Percentiles rank a stretch among this genome's conserved stretches.
Evolutionary conservation across 2,113 vertebrate species (phyloP).

Genomic region (Scartelaos histophorus): DNA sequence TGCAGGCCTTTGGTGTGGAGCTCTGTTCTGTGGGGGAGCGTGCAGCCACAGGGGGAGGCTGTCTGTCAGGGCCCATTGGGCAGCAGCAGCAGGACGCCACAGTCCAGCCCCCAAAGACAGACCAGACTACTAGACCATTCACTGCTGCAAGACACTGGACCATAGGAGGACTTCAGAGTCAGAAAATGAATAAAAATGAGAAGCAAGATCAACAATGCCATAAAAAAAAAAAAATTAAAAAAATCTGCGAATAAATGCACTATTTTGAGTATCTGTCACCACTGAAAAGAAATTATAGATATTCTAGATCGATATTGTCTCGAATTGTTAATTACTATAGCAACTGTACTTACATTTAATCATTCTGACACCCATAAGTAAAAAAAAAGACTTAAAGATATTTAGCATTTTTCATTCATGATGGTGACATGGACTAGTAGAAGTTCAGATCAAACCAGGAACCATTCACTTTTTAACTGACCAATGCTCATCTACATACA

Average conservation of each 20-base stretch:
- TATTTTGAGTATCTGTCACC: too few species aligned
- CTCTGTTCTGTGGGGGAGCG: conserved; percentile 36
- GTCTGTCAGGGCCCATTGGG: conserved; percentile 60
- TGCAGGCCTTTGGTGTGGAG: conserved; percentile 36
- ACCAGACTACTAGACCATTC: conserved; percentile 17
- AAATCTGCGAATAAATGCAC: too few species aligned
- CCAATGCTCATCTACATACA: background rate
- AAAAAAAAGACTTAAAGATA: background rate
- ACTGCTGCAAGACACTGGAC: conserved; percentile 23
- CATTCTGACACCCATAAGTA: too few species aligned
- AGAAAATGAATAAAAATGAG: conserved; percentile 12
- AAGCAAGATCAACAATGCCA: background rate
- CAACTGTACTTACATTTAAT: too few species aligned
- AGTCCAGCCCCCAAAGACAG: conserved; percentile 16
- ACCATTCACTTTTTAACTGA: background rate
- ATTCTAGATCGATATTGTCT: too few species aligned
- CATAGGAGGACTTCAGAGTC: conserved; percentile 19
- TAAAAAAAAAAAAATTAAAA: too few species aligned
- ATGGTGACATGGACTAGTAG: too few species aligned
- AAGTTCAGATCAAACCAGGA: too few species aligned
- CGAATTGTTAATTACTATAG: too few species aligned
- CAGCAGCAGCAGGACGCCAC: conserved; percentile 37
- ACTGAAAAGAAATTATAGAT: too few species aligned
- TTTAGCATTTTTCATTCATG: too few species aligned
- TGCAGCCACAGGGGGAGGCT: conserved; percentile 28